Evolutionary conservation across 2,113 vertebrate genomes (phyloP), one percentile per base, ranked within the genome.

Genomic region (Hemicordylus capensis): DNA sequence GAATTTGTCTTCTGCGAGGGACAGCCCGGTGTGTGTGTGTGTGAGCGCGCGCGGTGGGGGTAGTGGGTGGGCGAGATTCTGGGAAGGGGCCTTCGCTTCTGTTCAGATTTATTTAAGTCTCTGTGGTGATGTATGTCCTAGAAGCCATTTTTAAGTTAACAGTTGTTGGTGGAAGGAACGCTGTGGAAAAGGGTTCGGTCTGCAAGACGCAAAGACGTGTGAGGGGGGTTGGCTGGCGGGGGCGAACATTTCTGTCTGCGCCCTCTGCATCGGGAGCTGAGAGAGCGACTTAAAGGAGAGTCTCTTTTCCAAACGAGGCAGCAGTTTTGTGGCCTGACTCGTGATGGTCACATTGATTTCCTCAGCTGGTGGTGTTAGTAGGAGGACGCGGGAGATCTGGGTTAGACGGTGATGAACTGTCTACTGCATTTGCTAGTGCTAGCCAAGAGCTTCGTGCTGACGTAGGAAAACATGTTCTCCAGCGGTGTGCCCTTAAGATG

Each of bases 71-170:
- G 59, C 19, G 51, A 2, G 58, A 34, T 3, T 12, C 28, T 31
- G n/a, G 56, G 37, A 69, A 2, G 17, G n/a, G 19, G 61, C 83
- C 83, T 84, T 44, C 48, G 74, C 51, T 72, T 22, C 56, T 54
- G n/a, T 24, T 22, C 28, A 22, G 34, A 42, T 11, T 54, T 14
- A 51, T 42, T 39, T 17, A 73, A 80, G 76, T 84, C 59, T 81
- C 54, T 17, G 76, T 59, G 6, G 17, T 9, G 58, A 42, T 61
- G 37, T 58, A 17, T 7, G 76, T 81, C 14, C 31, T 42, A 84
- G 87, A 69, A 90, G 90, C 90, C 90, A 93, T 90, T 84, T 93
- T 90, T 77, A 80, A 88, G 87, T 6, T 81, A 51, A 28, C 76
- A 26, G 61, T 39, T 19, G 58, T 70, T 1, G 81, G 34, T 24